Base-by-base conservation (phyloP, 2,888 invertebrate genomes). In the Gymnosoma rotundatum region DNA sequence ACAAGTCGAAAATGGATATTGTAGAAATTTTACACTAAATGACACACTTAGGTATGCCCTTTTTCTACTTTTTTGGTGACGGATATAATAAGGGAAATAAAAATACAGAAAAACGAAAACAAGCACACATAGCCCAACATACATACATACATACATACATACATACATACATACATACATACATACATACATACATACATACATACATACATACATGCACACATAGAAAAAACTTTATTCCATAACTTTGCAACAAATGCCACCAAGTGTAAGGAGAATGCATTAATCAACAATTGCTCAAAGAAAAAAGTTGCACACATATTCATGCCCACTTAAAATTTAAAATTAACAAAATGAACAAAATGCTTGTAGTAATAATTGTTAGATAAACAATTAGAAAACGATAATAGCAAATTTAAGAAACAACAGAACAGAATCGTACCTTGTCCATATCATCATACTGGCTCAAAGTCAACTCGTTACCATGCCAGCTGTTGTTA, bases 201-300 rank as follows among this genome's bases (percentile, higher is more conserved):
- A 32, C 3, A 32, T 4, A 32, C 25, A 32, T 4, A 32, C 3
- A 5, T 5, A 2, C 25, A 32, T 5, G 54, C 12, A 9, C 32
- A 69, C n/a, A 3, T 83, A 80, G 85, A 86, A 87, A 88, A 87
- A 74, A 67, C 63, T 84, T 66, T 72, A 63, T 45, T 69, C 50
- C 36, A 76, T 80, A 61, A 74, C 85, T 78, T 81, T 85, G 83
- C 85, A 86, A 81, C 85, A 86, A 83, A 86, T 86, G 78, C 86
- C 78, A 83, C 84, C 78, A 83, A 80, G 38, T 83, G 80, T 80
- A 76, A 38, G 82, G 78, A 74, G 67, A 75, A 69, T 69, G 66
- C 50, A 56, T 58, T 32, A 52, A 56, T 60, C 54, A 42, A 10
- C 56, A 58, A 6, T 25, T 42, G 25, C 74, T 45, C 60, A 67